phyloP scores from a whole-genome alignment of 2,888 invertebrate species.

The Leptogaster cylindrica region DNA sequence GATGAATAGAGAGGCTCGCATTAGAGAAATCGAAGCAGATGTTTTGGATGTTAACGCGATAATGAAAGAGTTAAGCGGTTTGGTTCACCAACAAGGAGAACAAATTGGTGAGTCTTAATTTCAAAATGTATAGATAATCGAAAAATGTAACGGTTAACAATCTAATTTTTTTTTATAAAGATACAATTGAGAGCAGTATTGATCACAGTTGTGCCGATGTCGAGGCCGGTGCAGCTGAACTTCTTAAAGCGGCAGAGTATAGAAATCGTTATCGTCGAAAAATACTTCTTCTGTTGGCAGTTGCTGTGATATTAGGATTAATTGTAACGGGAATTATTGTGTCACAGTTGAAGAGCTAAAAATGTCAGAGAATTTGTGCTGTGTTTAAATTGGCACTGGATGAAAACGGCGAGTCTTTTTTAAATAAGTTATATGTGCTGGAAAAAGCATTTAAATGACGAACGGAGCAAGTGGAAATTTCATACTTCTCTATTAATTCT shows the following conservation, averaged over 20 bases:
- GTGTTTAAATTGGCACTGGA: too few species aligned
- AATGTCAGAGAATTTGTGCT: too few species aligned
- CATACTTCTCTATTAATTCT: too few species aligned
- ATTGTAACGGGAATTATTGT: slow-evolving; percentile 74
- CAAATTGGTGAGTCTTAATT: slow-evolving; percentile 72
- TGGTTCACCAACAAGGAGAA: slow-evolving; percentile 76
- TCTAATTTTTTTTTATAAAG: too few species aligned
- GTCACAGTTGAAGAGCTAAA: slow-evolving; percentile 65
- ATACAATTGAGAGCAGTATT: slow-evolving; percentile 82
- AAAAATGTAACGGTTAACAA: too few species aligned
- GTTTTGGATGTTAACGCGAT: slow-evolving; percentile 84
- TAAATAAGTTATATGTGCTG: too few species aligned
- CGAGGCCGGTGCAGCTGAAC: slow-evolving; percentile 77
- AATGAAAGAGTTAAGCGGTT: slow-evolving; percentile 75
- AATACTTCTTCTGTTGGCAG: slow-evolving; percentile 72
- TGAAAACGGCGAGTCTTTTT: too few species aligned
- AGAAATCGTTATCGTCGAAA: slow-evolving; percentile 79
- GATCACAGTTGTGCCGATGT: slow-evolving; percentile 77
- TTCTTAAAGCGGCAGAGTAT: slow-evolving; percentile 81
- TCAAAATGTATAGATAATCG: too few species aligned
- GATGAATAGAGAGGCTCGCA: slow-evolving; percentile 79
- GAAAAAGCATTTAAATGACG: too few species aligned
- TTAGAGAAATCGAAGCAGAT: slow-evolving; percentile 80
- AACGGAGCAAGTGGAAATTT: too few species aligned
- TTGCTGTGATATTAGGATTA: slow-evolving; percentile 71